Conservation (phyloP, 1,140 invertebrate genomes). For the Lasaia peninsularis region DNA sequence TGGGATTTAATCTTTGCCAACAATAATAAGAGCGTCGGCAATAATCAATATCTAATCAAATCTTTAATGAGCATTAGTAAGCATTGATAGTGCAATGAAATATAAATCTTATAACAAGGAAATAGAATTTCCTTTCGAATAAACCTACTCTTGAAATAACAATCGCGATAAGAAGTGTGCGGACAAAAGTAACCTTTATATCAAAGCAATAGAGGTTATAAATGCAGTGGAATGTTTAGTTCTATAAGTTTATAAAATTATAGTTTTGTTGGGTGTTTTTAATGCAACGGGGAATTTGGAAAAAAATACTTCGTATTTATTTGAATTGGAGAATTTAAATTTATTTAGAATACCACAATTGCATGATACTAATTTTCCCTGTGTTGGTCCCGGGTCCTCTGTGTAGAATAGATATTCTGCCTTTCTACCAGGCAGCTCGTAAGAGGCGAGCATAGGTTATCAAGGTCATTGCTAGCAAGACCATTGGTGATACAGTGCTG, state of each 20-base stretch:
- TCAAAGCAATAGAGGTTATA: not conserved
- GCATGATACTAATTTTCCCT: too few relatives aligned
- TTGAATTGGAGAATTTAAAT: too few relatives aligned
- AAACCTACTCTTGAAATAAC: not conserved
- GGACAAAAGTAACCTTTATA: not conserved
- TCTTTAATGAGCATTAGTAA: slow-evolving; percentile 14
- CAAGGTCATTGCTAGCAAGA: too few relatives aligned
- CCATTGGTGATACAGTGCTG: too few relatives aligned
- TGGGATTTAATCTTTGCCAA: slow-evolving; percentile 17
- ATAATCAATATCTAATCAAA: slow-evolving; percentile 17
- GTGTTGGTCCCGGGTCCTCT: too few relatives aligned
- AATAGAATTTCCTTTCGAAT: not conserved
- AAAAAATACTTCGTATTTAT: too few relatives aligned
- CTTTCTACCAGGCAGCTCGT: too few relatives aligned
- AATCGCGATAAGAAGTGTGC: not conserved
- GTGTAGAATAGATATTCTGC: too few relatives aligned
- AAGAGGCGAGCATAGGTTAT: too few relatives aligned
- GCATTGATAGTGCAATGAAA: not conserved
- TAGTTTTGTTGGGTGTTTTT: not conserved
- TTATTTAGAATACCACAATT: too few relatives aligned
- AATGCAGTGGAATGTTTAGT: not conserved
- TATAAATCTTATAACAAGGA: not conserved
- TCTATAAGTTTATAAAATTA: not conserved
- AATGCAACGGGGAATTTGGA: too few relatives aligned
- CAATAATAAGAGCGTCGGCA: not conserved